These are phyloP conservation scores for Dynastes maya DNA, from an alignment of 2,888 invertebrate species.

Conservation along the genomic window DNA sequence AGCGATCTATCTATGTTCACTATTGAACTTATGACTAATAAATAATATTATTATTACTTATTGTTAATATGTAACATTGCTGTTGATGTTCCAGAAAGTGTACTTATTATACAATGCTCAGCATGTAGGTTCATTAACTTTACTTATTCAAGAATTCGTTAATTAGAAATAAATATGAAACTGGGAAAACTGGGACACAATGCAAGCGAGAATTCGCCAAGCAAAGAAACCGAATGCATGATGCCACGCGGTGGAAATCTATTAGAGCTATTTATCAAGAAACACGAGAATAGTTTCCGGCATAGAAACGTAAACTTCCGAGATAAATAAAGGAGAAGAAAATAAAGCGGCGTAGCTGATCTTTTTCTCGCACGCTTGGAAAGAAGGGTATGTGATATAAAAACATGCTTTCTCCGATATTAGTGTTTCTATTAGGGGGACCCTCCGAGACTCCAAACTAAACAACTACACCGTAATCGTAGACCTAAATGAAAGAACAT, in stretches of 20 bases:
- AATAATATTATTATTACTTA: no score
- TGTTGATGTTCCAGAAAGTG: no score
- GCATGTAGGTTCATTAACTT: neutral
- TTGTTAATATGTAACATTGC: no score
- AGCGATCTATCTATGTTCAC: no score
- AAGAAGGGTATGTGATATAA: slow-evolving; percentile 29
- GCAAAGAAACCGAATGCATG: slow-evolving; percentile 23
- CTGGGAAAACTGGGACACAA: neutral
- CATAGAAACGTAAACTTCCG: slow-evolving; percentile 29
- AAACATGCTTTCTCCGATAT: slow-evolving; percentile 53
- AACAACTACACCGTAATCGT: slow-evolving; percentile 54
- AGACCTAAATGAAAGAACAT: slow-evolving; percentile 56
- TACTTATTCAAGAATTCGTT: neutral
- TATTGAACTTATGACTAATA: no score
- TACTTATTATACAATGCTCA: neutral
- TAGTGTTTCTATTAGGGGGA: slow-evolving; percentile 55
- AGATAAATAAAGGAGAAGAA: slow-evolving; percentile 29
- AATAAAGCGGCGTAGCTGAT: slow-evolving; percentile 26
- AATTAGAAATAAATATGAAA: neutral
- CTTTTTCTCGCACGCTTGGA: slow-evolving; percentile 29
- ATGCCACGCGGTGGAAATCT: slow-evolving; percentile 54
- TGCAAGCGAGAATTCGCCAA: neutral
- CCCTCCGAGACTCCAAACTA: slow-evolving; percentile 54
- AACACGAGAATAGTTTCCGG: slow-evolving; percentile 46
- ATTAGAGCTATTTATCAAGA: slow-evolving; percentile 58